Evolutionary conservation across 1,140 invertebrate genomes (phyloP).

Genomic region (Diabrotica undecimpunctata): DNA sequence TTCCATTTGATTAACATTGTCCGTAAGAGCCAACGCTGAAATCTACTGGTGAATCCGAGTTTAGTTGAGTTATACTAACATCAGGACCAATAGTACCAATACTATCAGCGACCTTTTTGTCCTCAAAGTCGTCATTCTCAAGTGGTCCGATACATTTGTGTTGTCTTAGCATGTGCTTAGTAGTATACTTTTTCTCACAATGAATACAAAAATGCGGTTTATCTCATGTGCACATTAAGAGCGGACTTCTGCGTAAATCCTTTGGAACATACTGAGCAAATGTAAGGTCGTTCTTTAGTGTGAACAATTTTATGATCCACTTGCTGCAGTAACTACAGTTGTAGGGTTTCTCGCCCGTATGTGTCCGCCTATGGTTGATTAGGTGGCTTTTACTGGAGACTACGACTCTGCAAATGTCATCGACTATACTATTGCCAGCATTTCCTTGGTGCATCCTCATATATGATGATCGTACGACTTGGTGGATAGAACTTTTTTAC

Average conservation of each 20-base stretch:
- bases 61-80: too few relatives aligned
- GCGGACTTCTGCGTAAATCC: conserved; percentile 47
- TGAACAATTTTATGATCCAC: conserved; percentile 69
- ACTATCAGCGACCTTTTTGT: too few relatives aligned
- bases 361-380: conserved; percentile 67
- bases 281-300: conserved; percentile 71
- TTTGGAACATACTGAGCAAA: conserved; percentile 64
- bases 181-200: conserved; percentile 62
- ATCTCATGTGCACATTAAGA: conserved; percentile 46
- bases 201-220: conserved; percentile 46
- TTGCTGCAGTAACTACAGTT: conserved; percentile 35
- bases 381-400: conserved; percentile 5
- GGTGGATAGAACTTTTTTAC: conserved; percentile 12
- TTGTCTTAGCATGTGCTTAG: conserved; percentile 59
- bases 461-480: conserved; percentile 4
- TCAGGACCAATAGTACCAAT: too few relatives aligned
- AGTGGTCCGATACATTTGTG: conserved; percentile 53
- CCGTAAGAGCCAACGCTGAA: too few relatives aligned
- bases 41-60: too few relatives aligned
- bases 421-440: too few relatives aligned
- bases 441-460: too few relatives aligned
- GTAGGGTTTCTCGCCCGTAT: conserved; percentile 59
- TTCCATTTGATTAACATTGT: too few relatives aligned
- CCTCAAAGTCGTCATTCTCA: too few relatives aligned
- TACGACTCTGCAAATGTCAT: conserved; percentile 45